Evolutionary conservation across 2,113 vertebrate species (phyloP).

Genomic region (Thymallus thymallus): DNA sequence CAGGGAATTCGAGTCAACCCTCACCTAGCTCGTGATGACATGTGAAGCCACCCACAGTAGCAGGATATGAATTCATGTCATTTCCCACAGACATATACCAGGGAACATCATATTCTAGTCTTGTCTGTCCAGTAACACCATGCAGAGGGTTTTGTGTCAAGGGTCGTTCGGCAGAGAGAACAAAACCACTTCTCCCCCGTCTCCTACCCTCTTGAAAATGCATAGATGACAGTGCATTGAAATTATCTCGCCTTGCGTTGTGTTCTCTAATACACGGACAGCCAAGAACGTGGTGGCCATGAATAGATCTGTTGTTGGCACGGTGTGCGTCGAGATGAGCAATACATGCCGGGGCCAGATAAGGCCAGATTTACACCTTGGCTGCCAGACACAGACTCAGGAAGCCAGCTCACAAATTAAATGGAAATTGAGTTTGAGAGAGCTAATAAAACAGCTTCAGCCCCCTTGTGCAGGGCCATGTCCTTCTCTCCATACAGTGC

Average conservation of each 20-base stretch:
- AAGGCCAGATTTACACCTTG: slow-evolving; percentile 80
- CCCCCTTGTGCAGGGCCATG: slow-evolving; percentile 46
- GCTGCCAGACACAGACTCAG: slow-evolving; percentile 68
- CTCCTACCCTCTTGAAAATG: slow-evolving; percentile 34
- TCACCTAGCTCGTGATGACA: slow-evolving; percentile 19
- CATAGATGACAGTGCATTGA: slow-evolving; percentile 64
- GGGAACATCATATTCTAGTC: slow-evolving; percentile 8
- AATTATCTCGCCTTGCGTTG: slow-evolving; percentile 60
- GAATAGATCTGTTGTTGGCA: slow-evolving; percentile 80
- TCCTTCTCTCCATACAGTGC: slow-evolving; percentile 56
- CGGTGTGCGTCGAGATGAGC: slow-evolving; percentile 74
- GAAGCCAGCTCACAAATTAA: slow-evolving; percentile 76
- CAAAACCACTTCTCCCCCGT: slow-evolving; percentile 7
- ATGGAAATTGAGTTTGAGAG: slow-evolving; percentile 77
- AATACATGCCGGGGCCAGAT: slow-evolving; percentile 77
- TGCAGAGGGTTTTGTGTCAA: slow-evolving; percentile 45
- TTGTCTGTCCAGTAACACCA: slow-evolving; percentile 17
- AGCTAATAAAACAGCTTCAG: slow-evolving; percentile 73
- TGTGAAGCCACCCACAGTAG: slow-evolving; percentile 8
- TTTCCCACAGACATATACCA: neutral
- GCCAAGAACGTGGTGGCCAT: slow-evolving; percentile 73
- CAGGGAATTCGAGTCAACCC: slow-evolving; percentile 37
- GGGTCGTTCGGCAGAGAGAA: slow-evolving; percentile 40
- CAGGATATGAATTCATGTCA: slow-evolving; percentile 60
- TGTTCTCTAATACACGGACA: slow-evolving; percentile 69